Evolutionary conservation across 2,888 invertebrate genomes (phyloP), one percentile per base, ranked within the genome.

Genomic region (Liodrosophila aerea): DNA sequence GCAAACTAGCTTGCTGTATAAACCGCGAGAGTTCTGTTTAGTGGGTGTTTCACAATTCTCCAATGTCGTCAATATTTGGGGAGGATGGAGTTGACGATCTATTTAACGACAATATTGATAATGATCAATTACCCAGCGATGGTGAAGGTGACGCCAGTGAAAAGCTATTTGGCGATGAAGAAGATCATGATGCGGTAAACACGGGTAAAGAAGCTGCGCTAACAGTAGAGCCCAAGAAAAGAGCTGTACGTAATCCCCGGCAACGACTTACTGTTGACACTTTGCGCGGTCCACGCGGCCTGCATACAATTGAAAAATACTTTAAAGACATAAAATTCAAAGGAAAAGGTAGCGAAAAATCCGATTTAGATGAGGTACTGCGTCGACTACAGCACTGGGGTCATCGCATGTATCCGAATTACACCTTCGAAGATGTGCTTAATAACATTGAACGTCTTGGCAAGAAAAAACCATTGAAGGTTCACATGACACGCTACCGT

Each of bases 381-480:
- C 94, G 94, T 51, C 94, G 93, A 56, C 88, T 98, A 51, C 96
- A 98, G 82, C 97, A 98, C 87, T 99, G 98, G 98, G 95, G 95
- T 0, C 97, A 98, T 89, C 92, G 98, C 45, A 90, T 99, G 69
- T 98, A 94, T 90, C 98, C 98, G 0, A 96, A 95, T 86, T 94
- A 95, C 86, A 92, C 94, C 9, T 98, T 98, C 90, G 95, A 95
- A 85, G 97, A 98, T 88, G 94, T 95, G 66, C 89, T 98, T 2
- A 92, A 92, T n/a, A 92, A 92, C 86, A 91, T 94, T 13, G 98
- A 98, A 88, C 93, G 93, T 60, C 91, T 98, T 0, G 98, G 98
- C 0, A 92, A 92, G 45, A 98, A 97, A 86, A 95, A 93, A 81
- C 92, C 93, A 37, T 93, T 97, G 9, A 93, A 95, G 91, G 93